Evolutionary conservation across 1,140 invertebrate genomes (phyloP), one percentile per base, ranked within the genome.

Genomic region (Drosophila dunni): DNA sequence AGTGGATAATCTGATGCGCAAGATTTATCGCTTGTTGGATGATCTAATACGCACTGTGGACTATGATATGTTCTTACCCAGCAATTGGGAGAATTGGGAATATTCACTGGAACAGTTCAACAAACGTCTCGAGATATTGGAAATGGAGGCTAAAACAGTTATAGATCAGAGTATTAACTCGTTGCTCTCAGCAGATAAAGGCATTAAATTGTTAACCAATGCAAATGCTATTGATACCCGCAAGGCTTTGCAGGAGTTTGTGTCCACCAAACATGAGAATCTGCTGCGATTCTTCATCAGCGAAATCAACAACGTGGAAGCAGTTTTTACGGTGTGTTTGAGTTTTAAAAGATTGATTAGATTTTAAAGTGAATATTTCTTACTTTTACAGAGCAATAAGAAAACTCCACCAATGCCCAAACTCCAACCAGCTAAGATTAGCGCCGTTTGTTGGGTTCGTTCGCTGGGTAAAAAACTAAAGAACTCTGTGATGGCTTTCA

Each of bases 141-240:
- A 98, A 90, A 94, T 94, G n/a, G 96, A 98, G 85, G 96, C 97
- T 0, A 96, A 96, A 79, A 94, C 94, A 64, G 97, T 98, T 71
- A 97, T 98, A 51, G 96, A 98, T 91, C 94, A 97, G 76, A 97
- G 96, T 67, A 98, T 98, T 86, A 95, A 94, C 60, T 95, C 95
- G 67, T 93, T 97, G 34, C 93, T 94, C 93, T 97, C 95, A 33
- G 95, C 97, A 0, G 96, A 97, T 91, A 94, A 95, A 51, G 97
- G 97, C 0, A 93, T 98, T 38, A 94, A 96, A 42, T 95, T 97
- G 85, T 93, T 98, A 0, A 91, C 96, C 10, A 97, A 96, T 90
- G 96, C 98, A 73, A 95, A 96, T 75, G 94, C 95, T 65, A 95
- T 97, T 48, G 94, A 97, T 81, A 97, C 96, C 0, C 93, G 97